phyloP scores from a whole-genome alignment of 2,113 vertebrate species.

The Trematocara unimaculatum region DNA sequence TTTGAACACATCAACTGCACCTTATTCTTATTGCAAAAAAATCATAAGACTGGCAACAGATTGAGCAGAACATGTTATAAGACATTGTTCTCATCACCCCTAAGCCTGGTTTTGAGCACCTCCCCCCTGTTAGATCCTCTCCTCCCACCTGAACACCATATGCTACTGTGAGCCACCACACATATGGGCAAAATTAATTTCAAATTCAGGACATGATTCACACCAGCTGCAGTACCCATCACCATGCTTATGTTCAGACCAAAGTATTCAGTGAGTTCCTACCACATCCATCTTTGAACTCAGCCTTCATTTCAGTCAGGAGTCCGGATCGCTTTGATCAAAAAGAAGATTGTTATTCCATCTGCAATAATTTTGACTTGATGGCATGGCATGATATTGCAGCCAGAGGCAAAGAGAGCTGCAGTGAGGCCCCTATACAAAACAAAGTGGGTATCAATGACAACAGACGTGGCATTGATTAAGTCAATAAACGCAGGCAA shows the following conservation, averaged over 20 bases:
- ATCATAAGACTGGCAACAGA: background rate
- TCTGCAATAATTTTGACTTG: background rate
- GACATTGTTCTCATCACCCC: background rate
- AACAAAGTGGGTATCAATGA: background rate
- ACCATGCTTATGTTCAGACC: background rate
- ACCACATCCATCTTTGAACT: background rate
- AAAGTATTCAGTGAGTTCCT: background rate
- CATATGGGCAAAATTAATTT: background rate
- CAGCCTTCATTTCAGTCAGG: background rate
- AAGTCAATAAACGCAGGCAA: background rate
- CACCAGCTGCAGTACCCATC: background rate
- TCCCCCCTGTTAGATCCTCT: background rate
- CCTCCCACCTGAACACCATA: background rate
- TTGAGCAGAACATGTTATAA: background rate
- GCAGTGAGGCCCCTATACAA: background rate
- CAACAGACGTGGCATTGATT: background rate
- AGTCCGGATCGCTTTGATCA: background rate
- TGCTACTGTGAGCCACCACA: background rate
- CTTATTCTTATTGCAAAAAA: background rate
- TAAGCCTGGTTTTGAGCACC: background rate
- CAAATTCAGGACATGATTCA: background rate
- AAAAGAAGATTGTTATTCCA: background rate
- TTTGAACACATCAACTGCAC: background rate
- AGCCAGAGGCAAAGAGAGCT: background rate
- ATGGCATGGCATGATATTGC: background rate